Base-by-base conservation (phyloP, 1,140 invertebrate genomes). In the Gonatopus flavifemur region DNA sequence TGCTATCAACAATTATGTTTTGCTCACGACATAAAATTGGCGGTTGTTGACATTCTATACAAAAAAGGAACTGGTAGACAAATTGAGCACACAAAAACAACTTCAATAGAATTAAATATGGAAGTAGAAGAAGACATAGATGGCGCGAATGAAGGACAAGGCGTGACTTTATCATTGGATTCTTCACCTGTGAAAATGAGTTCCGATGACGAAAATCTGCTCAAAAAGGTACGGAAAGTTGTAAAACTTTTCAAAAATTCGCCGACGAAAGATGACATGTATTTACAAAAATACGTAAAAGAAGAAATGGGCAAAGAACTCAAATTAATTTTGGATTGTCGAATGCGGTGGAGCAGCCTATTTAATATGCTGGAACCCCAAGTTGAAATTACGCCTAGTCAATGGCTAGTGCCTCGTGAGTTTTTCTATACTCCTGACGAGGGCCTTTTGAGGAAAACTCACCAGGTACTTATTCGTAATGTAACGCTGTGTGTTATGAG, bases 241-340 rank as follows among this genome's bases (percentile, higher is more conserved):
- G 48, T 50, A 15, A 49, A 32, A 20, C 16, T 50, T 31, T 55
- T 59, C 25, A 49, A 41, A 43, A 49, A 33, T n/a, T 56, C 38
- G 12, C 44, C 53, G 13, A 49, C 42, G n/a, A 59, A 47, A 55
- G 49, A 59, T 48, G 42, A 52, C 21, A 42, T 39, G 25, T 19
- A 28, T 31, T 38, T 49, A 21, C 33, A 60, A 46, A 59, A 56
- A 46, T 40, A 59, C 42, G 30, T 56, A 15, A 37, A 42, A 19
- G 32, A 39, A 49, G 53, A 53, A 38, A 16, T 25, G 2, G 49
- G 42, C 5, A 49, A 52, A 43, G 28, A 49, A 38, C 32, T 53
- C 12, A 21, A 19, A 25, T 31, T 59, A 21, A 38, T 59, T 40
- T 43, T 52, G 49, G 24, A 55, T 49, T n/a, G n/a, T n/a, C n/a